Percentiles rank a stretch among this genome's conserved stretches.
Conservation (phyloP, 2,888 invertebrate species). For the Drosophila flavopinicola region DNA sequence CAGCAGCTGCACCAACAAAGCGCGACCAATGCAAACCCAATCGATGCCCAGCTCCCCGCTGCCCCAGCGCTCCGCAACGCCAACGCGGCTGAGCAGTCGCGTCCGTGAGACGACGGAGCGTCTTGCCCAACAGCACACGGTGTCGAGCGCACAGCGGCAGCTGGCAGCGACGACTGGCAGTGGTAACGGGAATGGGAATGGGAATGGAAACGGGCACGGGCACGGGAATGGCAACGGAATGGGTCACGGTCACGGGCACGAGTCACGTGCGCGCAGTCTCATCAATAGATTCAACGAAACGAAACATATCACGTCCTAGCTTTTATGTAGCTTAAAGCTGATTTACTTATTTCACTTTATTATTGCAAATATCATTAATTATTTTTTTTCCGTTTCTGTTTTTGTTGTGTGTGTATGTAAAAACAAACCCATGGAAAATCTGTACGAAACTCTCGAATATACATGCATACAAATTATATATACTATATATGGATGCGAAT, state of each 20-base stretch:
- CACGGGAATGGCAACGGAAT: slow-evolving; percentile 25
- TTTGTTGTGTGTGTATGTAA: slow-evolving; percentile 30
- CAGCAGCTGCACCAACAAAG: slow-evolving; percentile 42
- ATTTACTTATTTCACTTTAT: slow-evolving; percentile 40
- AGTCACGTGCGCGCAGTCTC: slow-evolving; percentile 63
- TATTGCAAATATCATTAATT: slow-evolving; percentile 32
- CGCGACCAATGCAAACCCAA: slow-evolving; percentile 70
- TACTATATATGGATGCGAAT: slow-evolving; percentile 28
- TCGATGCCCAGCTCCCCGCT: slow-evolving; percentile 84
- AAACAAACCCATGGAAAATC: slow-evolving; percentile 45
- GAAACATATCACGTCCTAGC: slow-evolving; percentile 74
- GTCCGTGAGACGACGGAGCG: slow-evolving; percentile 84
- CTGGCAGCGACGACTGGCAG: slow-evolving; percentile 9
- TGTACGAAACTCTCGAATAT: slow-evolving; percentile 68
- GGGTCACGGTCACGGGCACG: slow-evolving; percentile 37
- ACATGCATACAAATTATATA: slow-evolving; percentile 14
- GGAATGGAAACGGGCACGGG: slow-evolving; percentile 10
- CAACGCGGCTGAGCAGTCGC: slow-evolving; percentile 85
- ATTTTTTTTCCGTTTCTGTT: slow-evolving; percentile 34
- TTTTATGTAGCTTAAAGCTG: slow-evolving; percentile 47
- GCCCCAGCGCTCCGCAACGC: slow-evolving; percentile 78
- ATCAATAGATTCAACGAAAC: slow-evolving; percentile 78
- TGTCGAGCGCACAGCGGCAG: slow-evolving; percentile 65
- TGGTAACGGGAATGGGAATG: slow-evolving; percentile 12
- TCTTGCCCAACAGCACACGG: slow-evolving; percentile 82